Conservation (phyloP, 2,797 vertebrate genomes). For the Pangasius macronema region DNA sequence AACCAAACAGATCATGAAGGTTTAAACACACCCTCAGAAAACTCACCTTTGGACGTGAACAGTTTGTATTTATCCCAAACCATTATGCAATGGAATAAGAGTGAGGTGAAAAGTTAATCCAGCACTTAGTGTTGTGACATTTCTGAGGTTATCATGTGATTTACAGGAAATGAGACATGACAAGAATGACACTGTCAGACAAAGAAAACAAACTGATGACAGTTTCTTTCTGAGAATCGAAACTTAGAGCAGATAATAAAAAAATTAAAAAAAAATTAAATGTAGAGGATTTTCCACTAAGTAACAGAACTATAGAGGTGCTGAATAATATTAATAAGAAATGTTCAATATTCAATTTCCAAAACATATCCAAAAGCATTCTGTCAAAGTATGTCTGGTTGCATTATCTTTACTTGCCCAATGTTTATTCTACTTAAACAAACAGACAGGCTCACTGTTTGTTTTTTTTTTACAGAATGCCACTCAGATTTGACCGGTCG, state of each 20-base stretch:
- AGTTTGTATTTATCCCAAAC: background rate
- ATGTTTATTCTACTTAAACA: constrained; percentile 2
- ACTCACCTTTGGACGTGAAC: constrained; percentile 25
- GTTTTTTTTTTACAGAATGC: background rate
- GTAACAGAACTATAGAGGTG: background rate
- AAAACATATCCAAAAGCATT: background rate
- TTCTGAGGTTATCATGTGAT: background rate
- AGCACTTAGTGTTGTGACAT: background rate
- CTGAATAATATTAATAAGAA: background rate
- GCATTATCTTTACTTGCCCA: background rate
- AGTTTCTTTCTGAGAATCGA: background rate
- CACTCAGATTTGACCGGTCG: background rate
- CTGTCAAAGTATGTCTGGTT: no score
- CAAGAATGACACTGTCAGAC: background rate
- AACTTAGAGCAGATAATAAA: background rate
- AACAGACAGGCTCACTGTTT: background rate
- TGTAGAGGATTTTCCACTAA: background rate
- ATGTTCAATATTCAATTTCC: background rate
- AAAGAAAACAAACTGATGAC: background rate
- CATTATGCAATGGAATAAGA: constrained; percentile 11
- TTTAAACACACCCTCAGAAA: background rate
- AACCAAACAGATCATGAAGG: background rate
- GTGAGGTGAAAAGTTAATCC: constrained; percentile 20
- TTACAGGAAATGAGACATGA: background rate
- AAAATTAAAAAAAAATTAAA: background rate